Conservation (phyloP, 2,113 vertebrate species). For the Pomatostomus ruficeps region DNA sequence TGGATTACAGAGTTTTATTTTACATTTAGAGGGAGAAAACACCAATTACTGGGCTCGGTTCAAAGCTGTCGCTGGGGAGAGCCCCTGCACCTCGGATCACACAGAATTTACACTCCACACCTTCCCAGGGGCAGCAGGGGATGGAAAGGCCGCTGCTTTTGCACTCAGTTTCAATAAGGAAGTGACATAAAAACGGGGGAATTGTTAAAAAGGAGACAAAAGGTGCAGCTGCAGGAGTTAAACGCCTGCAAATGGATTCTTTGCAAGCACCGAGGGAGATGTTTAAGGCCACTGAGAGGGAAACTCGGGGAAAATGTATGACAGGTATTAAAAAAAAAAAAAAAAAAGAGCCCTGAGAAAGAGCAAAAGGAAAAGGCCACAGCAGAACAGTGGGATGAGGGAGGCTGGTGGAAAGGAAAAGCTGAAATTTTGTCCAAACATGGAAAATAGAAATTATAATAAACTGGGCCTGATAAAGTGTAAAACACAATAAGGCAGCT, state of each 20-base stretch:
- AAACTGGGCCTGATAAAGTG: not conserved
- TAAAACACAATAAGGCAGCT: not conserved
- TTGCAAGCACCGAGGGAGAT: not conserved
- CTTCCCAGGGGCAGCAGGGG: not conserved
- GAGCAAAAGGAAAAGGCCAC: constrained; percentile 18
- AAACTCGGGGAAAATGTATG: not conserved
- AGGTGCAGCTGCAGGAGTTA: not conserved
- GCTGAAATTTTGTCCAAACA: not conserved
- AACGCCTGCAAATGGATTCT: not conserved
- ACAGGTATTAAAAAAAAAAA: not conserved
- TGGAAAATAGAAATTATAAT: not conserved
- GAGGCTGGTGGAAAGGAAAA: not conserved
- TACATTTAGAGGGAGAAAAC: not conserved
- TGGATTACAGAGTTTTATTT: not conserved
- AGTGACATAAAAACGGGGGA: not conserved
- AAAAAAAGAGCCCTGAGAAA: not conserved
- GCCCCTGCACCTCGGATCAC: not conserved
- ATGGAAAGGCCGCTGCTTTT: not conserved
- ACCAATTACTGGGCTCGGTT: not conserved
- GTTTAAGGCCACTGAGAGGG: not conserved
- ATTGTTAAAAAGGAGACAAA: not conserved
- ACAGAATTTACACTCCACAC: not conserved
- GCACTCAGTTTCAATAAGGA: not conserved
- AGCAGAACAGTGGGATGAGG: not conserved
- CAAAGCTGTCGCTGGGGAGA: not conserved